Evolutionary conservation across 2,113 vertebrate genomes (phyloP).

Genomic region (Isichthys henryi): DNA sequence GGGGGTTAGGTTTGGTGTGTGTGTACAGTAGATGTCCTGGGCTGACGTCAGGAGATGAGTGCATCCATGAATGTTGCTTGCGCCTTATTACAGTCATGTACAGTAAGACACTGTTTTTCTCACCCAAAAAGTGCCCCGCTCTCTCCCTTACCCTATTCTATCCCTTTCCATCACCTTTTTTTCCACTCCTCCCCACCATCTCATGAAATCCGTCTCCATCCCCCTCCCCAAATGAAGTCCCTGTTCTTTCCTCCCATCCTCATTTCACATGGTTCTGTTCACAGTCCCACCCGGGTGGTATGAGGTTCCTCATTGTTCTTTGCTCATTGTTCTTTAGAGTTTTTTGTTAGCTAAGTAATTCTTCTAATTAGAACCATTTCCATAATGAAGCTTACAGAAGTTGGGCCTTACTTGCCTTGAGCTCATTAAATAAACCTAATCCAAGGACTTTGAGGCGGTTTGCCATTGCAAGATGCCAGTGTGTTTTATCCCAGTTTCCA

Average conservation of each 20-base stretch:
- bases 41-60: neutral
- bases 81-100: neutral
- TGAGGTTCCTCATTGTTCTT: neutral
- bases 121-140: neutral
- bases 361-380: neutral
- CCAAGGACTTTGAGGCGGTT: neutral
- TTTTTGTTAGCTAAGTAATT: neutral
- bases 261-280: neutral
- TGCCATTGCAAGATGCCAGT: neutral
- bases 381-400: neutral
- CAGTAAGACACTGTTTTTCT: neutral
- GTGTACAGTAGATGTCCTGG: neutral
- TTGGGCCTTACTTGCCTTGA: neutral
- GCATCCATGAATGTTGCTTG: neutral
- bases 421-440: neutral
- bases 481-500: conserved; percentile 8
- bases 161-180: neutral
- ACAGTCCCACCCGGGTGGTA: neutral
- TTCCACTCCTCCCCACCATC: neutral
- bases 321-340: neutral
- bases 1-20: neutral
- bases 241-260: neutral
- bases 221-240: neutral
- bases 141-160: neutral
- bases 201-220: neutral